Evolutionary conservation across 1,140 invertebrate species (phyloP).

Genomic region (Euglossa dilemma): DNA sequence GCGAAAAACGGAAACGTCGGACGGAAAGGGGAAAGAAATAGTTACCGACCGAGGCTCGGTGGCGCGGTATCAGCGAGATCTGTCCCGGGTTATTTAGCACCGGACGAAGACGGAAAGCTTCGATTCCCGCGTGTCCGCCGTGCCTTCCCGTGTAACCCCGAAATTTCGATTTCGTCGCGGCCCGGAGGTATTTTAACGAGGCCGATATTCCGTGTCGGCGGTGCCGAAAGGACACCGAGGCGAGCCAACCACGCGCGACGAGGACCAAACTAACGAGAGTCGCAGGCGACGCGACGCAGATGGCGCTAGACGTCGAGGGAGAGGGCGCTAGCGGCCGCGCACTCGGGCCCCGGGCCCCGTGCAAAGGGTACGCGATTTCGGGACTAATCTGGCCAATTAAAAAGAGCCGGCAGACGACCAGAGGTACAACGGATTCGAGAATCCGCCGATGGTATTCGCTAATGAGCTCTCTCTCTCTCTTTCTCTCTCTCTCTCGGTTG

Average conservation of each 20-base stretch:
- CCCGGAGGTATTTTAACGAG: constrained; percentile 81
- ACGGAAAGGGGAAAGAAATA: too few relatives aligned
- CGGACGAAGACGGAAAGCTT: constrained; percentile 45
- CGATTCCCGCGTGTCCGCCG: neutral
- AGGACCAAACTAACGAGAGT: neutral
- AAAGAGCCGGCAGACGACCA: constrained; percentile 65
- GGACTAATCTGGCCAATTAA: constrained; percentile 81
- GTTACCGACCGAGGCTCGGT: neutral
- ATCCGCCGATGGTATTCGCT: constrained; percentile 80
- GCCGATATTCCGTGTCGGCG: constrained; percentile 76
- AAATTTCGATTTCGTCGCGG: constrained; percentile 81
- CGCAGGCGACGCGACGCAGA: neutral
- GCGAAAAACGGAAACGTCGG: neutral
- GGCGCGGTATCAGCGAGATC: constrained; percentile 35
- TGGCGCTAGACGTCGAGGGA: neutral
- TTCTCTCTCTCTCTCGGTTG: neutral
- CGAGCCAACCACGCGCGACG: too few relatives aligned
- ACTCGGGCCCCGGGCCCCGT: constrained; percentile 17
- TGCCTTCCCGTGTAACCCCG: constrained; percentile 72
- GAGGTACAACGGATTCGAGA: constrained; percentile 62
- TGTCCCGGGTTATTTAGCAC: constrained; percentile 47
- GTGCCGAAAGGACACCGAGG: constrained; percentile 50
- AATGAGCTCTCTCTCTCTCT: constrained; percentile 74
- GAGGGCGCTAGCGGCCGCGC: neutral
- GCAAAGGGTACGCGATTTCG: constrained; percentile 72